A percentile compares a stretch with the other conserved stretches of the same genome.
Evolutionary conservation across 2,888 invertebrate genomes (phyloP).

Genomic region (Troides helena): DNA sequence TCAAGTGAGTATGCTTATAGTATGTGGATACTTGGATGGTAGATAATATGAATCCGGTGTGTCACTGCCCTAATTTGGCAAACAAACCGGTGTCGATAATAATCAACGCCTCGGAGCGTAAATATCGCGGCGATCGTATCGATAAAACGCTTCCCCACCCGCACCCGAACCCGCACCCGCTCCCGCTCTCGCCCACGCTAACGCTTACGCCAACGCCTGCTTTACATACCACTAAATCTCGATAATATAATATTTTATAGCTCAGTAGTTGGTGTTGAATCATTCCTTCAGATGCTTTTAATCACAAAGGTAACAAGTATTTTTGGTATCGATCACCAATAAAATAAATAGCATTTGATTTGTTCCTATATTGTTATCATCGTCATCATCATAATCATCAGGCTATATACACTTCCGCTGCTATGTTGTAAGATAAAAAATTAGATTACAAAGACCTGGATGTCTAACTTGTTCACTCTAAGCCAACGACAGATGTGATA

Average conservation of each 20-base stretch:
- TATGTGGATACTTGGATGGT: no score
- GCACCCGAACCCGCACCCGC: constrained; percentile 44
- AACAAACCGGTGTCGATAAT: constrained; percentile 69
- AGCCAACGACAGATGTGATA: no score
- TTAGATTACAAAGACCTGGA: no score
- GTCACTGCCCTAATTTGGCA: constrained; percentile 43
- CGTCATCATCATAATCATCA: no score
- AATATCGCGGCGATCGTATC: constrained; percentile 51
- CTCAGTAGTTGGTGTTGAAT: constrained; percentile 44
- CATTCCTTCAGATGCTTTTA: constrained; percentile 58
- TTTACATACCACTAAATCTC: constrained; percentile 64
- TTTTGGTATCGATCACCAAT: no score
- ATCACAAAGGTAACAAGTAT: no score
- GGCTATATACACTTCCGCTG: no score
- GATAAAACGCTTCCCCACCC: constrained; percentile 48
- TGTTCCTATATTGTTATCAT: no score
- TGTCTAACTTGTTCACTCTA: no score
- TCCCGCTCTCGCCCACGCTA: constrained; percentile 42
- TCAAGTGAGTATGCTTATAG: no score
- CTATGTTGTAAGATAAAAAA: no score
- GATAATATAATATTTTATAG: constrained; percentile 69
- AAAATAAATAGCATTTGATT: no score
- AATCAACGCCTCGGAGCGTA: constrained; percentile 58
- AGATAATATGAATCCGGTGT: constrained; percentile 38
- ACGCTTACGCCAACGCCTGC: constrained; percentile 49